Conservation (phyloP, 2,888 invertebrate species). For the Drosophila algonquin region DNA sequence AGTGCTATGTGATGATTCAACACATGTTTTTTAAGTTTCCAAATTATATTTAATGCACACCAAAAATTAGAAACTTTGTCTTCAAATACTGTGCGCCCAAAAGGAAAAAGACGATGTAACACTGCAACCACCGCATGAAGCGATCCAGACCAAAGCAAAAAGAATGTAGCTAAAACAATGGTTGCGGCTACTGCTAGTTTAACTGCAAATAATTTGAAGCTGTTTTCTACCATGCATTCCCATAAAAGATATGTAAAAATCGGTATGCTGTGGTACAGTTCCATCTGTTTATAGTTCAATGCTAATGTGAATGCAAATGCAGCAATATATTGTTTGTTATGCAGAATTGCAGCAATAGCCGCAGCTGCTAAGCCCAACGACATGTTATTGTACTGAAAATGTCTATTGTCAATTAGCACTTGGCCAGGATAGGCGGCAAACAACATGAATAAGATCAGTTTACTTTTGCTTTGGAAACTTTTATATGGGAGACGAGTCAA, state of each 20-base stretch:
- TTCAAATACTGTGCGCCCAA: slow-evolving; percentile 97
- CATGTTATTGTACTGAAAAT: slow-evolving; percentile 99
- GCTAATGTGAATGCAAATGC: slow-evolving; percentile 93
- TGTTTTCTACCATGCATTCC: slow-evolving; percentile 85
- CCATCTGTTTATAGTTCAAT: slow-evolving; percentile 99
- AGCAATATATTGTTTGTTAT: slow-evolving; percentile 87
- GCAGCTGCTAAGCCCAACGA: slow-evolving; percentile 94
- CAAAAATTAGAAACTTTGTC: slow-evolving; percentile 99
- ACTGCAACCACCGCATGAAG: slow-evolving; percentile 87
- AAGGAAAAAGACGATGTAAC: slow-evolving; percentile 93
- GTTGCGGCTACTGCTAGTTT: slow-evolving; percentile 85
- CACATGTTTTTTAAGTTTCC: slow-evolving; percentile 89
- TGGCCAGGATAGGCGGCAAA: slow-evolving; percentile 92
- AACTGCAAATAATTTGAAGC: slow-evolving; percentile 32
- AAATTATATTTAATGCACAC: slow-evolving; percentile 94
- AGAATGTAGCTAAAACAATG: slow-evolving; percentile 88
- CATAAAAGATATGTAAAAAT: slow-evolving; percentile 96
- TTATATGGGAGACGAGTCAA: slow-evolving; percentile 90
- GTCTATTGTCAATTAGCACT: slow-evolving; percentile 97
- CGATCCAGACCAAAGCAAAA: slow-evolving; percentile 86
- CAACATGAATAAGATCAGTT: slow-evolving; percentile 42
- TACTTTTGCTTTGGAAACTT: slow-evolving; percentile 28
- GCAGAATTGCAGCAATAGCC: slow-evolving; percentile 88
- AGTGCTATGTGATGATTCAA: slow-evolving; percentile 88
- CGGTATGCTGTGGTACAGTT: slow-evolving; percentile 97